Evolutionary conservation across 2,888 invertebrate species (phyloP), one percentile per base, ranked within the genome.

Genomic region (Eupithecia vulgata): DNA sequence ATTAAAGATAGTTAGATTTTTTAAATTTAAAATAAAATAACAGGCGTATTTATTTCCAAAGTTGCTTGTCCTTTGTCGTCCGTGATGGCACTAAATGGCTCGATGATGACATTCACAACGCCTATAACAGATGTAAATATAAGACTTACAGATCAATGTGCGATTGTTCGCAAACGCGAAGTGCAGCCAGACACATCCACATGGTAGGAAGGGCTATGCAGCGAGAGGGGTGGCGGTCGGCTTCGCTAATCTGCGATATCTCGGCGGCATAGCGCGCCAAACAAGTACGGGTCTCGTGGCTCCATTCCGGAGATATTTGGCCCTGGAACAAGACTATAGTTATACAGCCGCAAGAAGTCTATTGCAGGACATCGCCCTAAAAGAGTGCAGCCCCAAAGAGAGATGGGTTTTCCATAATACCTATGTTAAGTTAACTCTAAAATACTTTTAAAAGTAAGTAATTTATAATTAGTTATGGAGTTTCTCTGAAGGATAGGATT

Each of bases 141-240:
- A 35, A 61, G 34, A 37, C 91, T 88, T 70, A 94, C 94, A 90
- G 82, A 37, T 98, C 98, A 0, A 98, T 97, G 85, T 99, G 98
- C 76, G 98, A 97, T 72, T 97, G 97, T 83, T 98, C 98, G 78
- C 99, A 95, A 5, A 99, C 98, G 89, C 99, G 98, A 17, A 99
- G 95, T 1, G 99, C 98, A 0, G 99, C 98, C 69, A 99, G 92
- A 0, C 99, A 97, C 81, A 99, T 91, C 99, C 99, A 99, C 70
- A 99, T 95, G 0, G 97, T 97, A 1, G 98, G 97, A 42, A 97
- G 96, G 81, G 96, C 96, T 65, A 99, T 95, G 88, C 99, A 99
- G 78, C 96, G 96, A 65, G 95, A 95, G 0, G 97, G 98, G 12
- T 95, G 94, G 68, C 98, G 95, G 79, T 97, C 96, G 25, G 95